phyloP scores from a whole-genome alignment of 1,140 invertebrate species.

The Eriocheir sinensis region DNA sequence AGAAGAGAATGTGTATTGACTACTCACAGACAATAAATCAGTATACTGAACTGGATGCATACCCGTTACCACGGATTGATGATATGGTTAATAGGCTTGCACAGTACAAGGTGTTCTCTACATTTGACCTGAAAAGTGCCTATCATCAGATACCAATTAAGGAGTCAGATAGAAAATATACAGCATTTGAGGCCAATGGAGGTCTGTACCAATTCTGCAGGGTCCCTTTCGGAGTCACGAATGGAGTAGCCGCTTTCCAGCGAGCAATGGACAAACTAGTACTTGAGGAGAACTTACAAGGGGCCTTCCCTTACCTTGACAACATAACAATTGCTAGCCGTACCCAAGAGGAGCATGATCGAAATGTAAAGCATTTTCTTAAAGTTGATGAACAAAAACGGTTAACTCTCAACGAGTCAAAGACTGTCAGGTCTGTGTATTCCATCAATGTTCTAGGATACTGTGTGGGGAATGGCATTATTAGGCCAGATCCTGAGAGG shows the following conservation, averaged over 20 bases:
- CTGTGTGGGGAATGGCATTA: constrained; percentile 57
- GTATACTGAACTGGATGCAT: no score
- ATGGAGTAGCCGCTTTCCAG: constrained; percentile 52
- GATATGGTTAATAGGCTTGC: no score
- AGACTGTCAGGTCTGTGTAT: neutral
- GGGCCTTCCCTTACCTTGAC: constrained; percentile 54
- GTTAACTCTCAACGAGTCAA: constrained; percentile 60
- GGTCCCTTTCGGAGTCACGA: constrained; percentile 45
- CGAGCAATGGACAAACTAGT: constrained; percentile 56
- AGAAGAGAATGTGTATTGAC: no score
- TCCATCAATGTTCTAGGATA: constrained; percentile 56
- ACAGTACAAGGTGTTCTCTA: no score
- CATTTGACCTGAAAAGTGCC: constrained; percentile 63
- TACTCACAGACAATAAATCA: no score
- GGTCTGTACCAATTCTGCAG: constrained; percentile 47
- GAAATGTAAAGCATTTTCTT: constrained; percentile 49
- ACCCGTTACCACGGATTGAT: no score
- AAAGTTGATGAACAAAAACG: neutral
- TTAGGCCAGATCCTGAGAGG: constrained; percentile 63
- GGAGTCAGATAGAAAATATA: constrained; percentile 32
- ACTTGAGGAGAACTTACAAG: constrained; percentile 40
- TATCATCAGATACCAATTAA: constrained; percentile 50
- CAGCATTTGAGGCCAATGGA: constrained; percentile 49
- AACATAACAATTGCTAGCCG: constrained; percentile 57
- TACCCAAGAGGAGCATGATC: constrained; percentile 48